Base-by-base conservation (phyloP, 2,113 vertebrate genomes). In the Motacilla alba region DNA sequence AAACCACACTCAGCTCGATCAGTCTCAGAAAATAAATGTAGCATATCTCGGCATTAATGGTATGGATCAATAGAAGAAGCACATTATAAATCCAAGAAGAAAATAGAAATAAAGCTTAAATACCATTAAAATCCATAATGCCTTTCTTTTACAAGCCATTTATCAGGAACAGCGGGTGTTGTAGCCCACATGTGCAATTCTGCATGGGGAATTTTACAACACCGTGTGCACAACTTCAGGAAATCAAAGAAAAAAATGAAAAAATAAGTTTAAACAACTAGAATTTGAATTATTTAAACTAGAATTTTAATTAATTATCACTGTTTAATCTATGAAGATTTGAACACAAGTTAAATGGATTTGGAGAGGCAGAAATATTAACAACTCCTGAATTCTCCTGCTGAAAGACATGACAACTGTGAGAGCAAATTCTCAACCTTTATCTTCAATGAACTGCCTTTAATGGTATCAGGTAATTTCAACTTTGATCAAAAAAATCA, bases 101-200 rank as follows among this genome's bases (percentile, higher is more conserved):
- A 83, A 84, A 70, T 33, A 87, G 92, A 91, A 96, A 94, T 84
- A 75, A 82, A 87, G 30, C 15, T 93, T 72, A 93, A 93, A 94
- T 62, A 59, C 21, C 35, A 59, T 31, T 89, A 55, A 93, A 93
- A 93, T 89, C 39, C 78, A 64, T 82, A 82, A 81, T 47, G 16
- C 7, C 20, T 84, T 91, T 93, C 35, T 89, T 89, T 94, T 75
- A 44, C 33, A 89, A 91, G 56, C 26, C 52, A 43, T 89, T 89
- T 74, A 53, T 90, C 55, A 76, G 59, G 43, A 80, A 13, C 11
- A 28, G 50, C 1, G 9, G 22, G 33, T 56, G 33, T 60, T 68
- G 39, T 10, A 96, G 76, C 7, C 24, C 27, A 86, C 1, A 0
- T n/a, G 18, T 58, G 64, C 89, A 66, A 90, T 62, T 77, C 31